These are phyloP conservation scores for Ischnura elegans DNA, from an alignment of 2,888 invertebrate genomes.

Conservation along the genomic window DNA sequence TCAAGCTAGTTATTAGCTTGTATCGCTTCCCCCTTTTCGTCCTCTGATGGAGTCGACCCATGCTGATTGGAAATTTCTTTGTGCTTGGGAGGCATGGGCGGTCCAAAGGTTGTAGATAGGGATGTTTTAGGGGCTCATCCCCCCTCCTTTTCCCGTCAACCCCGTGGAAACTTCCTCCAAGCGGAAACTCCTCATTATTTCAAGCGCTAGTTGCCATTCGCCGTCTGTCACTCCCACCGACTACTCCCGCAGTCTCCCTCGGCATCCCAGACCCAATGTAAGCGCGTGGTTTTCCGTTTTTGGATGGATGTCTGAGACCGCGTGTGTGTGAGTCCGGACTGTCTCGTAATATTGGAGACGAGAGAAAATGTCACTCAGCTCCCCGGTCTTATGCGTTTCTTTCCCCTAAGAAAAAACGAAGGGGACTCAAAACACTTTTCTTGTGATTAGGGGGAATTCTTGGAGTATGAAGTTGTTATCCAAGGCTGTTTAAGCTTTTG, in stretches of 20 bases:
- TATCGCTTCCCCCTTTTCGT: neutral
- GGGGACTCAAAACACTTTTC: neutral
- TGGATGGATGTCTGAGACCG: neutral
- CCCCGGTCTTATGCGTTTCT: neutral
- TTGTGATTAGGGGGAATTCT: no score
- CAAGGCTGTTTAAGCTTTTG: no score
- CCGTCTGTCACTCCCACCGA: neutral
- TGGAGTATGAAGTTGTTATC: no score
- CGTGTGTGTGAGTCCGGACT: neutral
- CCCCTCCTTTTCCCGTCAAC: neutral
- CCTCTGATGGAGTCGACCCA: neutral
- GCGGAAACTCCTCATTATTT: conserved; percentile 37
- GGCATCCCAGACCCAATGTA: neutral
- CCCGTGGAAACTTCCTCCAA: neutral
- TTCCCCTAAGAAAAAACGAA: neutral
- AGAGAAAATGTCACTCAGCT: neutral
- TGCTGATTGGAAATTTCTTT: conserved; percentile 32
- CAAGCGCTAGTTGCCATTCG: neutral
- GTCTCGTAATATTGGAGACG: neutral
- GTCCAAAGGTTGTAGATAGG: neutral
- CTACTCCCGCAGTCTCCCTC: neutral
- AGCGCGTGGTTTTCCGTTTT: neutral
- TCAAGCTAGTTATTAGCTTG: neutral
- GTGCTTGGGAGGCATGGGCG: neutral
- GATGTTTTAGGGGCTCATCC: neutral